A percentile compares a stretch with the other conserved stretches of the same genome.
Evolutionary conservation across 2,113 vertebrate species (phyloP).

Genomic region (Antechinus flavipes): DNA sequence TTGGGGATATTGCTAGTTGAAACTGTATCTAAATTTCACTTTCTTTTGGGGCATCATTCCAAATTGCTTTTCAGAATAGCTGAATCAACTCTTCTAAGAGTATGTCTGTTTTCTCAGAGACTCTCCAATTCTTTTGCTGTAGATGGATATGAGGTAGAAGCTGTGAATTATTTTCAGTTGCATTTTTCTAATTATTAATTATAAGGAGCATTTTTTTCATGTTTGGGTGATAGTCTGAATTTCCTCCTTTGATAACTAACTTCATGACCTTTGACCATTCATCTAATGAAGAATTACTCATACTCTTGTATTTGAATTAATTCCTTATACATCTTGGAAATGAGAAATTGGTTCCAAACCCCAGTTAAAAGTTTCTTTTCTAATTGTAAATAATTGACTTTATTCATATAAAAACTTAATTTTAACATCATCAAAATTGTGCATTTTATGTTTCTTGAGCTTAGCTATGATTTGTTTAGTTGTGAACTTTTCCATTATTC

Average conservation of each 20-base stretch:
- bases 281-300: background rate
- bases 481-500: background rate
- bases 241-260: background rate
- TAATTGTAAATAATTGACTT: background rate
- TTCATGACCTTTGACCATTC: background rate
- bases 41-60: background rate
- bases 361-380: background rate
- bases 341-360: background rate
- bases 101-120: background rate
- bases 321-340: background rate
- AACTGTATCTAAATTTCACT: background rate
- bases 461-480: background rate
- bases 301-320: background rate
- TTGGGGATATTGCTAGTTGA: background rate
- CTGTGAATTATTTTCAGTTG: background rate
- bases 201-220: background rate
- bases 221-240: background rate
- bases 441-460: background rate
- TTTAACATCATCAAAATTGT: background rate
- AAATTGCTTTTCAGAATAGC: background rate
- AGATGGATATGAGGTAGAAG: background rate
- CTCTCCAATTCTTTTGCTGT: background rate
- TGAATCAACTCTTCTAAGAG: background rate
- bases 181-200: background rate
- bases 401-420: background rate